Evolutionary conservation across 1,140 invertebrate genomes (phyloP).

Genomic region (Spodoptera frugiperda): DNA sequence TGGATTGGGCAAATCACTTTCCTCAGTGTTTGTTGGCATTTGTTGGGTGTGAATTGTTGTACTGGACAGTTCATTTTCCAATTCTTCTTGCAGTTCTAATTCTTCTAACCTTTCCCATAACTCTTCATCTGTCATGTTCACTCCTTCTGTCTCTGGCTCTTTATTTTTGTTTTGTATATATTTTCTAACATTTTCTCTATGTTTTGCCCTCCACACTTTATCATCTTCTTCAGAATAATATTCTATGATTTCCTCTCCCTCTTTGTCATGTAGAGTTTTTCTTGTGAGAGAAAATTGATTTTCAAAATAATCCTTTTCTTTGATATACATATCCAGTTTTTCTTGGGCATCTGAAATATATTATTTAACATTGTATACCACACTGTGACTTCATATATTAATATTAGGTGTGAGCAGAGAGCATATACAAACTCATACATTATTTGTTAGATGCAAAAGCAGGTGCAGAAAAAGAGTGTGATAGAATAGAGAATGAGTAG

Average conservation of each 20-base stretch:
- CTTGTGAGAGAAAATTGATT: constrained; percentile 82
- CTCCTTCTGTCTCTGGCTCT: constrained; percentile 52
- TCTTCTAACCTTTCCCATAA: constrained; percentile 82
- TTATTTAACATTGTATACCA: background rate
- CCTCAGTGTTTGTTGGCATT: constrained; percentile 34
- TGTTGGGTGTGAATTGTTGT: constrained; percentile 26
- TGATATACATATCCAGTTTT: constrained; percentile 82
- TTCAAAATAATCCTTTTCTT: constrained; percentile 85
- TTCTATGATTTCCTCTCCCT: constrained; percentile 87
- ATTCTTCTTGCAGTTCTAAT: constrained; percentile 84
- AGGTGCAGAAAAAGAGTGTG: too few species aligned
- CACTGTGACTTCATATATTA: too few species aligned
- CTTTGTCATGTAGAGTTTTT: constrained; percentile 73
- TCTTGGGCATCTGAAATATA: constrained; percentile 84
- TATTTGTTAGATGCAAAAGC: background rate
- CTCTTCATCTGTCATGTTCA: constrained; percentile 73
- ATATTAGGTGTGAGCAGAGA: too few species aligned
- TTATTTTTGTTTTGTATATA: constrained; percentile 68
- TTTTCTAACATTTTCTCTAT: constrained; percentile 72
- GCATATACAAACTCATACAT: background rate
- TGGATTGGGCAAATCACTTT: constrained; percentile 47
- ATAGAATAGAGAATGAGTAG: too few species aligned
- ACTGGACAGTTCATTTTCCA: constrained; percentile 72
- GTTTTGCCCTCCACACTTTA: constrained; percentile 84
- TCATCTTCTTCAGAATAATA: constrained; percentile 87